phyloP scores from a whole-genome alignment of 2,113 vertebrate species.

The Ictalurus punctatus region DNA sequence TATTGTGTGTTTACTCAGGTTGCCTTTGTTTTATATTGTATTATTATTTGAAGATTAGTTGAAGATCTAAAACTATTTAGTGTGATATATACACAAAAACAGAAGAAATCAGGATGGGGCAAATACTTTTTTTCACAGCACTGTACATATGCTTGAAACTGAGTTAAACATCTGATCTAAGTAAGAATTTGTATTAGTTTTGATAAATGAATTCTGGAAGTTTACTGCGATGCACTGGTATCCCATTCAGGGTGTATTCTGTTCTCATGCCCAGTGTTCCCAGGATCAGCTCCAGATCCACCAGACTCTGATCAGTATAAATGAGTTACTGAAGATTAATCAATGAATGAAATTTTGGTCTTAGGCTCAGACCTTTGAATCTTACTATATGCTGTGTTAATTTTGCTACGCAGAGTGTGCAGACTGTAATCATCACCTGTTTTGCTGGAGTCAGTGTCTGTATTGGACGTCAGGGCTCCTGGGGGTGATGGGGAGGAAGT shows the following conservation, averaged over 20 bases:
- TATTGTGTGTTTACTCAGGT: too few species aligned
- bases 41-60: too few species aligned
- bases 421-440: conserved; percentile 58
- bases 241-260: background rate
- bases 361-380: background rate
- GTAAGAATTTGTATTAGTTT: background rate
- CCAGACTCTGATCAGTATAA: background rate
- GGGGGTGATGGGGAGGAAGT: conserved; percentile 73
- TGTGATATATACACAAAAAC: too few species aligned
- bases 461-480: conserved; percentile 51
- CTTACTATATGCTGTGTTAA: background rate
- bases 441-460: conserved; percentile 67
- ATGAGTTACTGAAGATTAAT: background rate
- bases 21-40: too few species aligned
- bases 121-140: too few species aligned
- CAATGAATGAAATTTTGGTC: background rate
- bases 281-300: background rate
- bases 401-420: background rate
- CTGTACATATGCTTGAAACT: background rate
- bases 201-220: background rate
- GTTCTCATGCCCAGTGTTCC: background rate
- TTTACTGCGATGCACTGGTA: background rate
- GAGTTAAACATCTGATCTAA: background rate
- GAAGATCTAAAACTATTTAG: too few species aligned
- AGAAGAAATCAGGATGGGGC: too few species aligned